Percentiles rank a stretch among this genome's conserved stretches.
Conservation (phyloP, 2,797 vertebrate genomes). For the Enteromius paludinosus region DNA sequence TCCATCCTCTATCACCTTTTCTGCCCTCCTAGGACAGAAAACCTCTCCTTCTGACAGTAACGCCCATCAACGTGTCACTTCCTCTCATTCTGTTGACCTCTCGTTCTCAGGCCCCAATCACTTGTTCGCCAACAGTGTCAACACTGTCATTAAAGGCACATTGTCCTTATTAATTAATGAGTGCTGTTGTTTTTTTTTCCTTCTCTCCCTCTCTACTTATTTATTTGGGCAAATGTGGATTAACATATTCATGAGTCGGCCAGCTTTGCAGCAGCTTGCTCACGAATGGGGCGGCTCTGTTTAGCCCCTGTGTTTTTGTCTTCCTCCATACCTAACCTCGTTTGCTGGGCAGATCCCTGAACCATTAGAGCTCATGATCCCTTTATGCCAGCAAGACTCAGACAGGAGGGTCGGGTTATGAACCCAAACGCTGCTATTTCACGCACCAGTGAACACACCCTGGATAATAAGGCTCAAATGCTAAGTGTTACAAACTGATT, state of each 20-base stretch:
- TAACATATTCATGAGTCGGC: conserved; percentile 84
- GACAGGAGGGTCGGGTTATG: conserved; percentile 54
- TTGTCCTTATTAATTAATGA: conserved; percentile 84
- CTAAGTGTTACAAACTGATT: conserved; percentile 77
- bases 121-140: conserved; percentile 60
- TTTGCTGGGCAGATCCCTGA: conserved; percentile 75
- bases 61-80: conserved; percentile 41
- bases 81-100: conserved; percentile 47
- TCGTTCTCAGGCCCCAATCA: conserved; percentile 44
- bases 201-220: conserved; percentile 19
- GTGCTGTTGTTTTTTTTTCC: conserved; percentile 59
- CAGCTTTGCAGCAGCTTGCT: conserved; percentile 83
- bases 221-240: conserved; percentile 74
- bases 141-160: conserved; percentile 73
- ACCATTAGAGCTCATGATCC: conserved; percentile 77
- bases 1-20: conserved; percentile 40
- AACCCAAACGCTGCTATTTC: conserved; percentile 73
- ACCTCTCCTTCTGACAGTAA: conserved; percentile 32
- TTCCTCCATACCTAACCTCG: conserved; percentile 77
- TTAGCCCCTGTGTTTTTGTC: conserved; percentile 77
- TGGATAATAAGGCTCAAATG: conserved; percentile 74
- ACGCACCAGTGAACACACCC: conserved; percentile 75
- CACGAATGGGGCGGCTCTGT: conserved; percentile 73
- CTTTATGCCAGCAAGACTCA: conserved; percentile 62
- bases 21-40: conserved; percentile 46